A percentile compares a stretch with the other conserved stretches of the same genome.
Conservation (phyloP, 2,888 invertebrate genomes). For the Rhogogaster chlorosoma region DNA sequence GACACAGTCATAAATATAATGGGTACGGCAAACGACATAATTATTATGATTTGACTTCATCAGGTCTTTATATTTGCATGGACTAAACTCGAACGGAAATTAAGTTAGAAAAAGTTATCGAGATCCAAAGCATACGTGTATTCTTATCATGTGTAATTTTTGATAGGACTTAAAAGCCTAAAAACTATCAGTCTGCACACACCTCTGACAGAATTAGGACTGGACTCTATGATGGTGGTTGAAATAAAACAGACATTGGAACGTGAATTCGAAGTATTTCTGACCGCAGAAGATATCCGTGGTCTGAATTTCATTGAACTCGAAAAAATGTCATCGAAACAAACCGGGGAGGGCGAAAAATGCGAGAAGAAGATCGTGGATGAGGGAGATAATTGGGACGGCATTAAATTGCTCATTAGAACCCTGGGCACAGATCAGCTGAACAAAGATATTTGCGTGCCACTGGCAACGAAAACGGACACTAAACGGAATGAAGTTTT, state of each 20-base stretch:
- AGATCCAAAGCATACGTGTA: too few relatives aligned
- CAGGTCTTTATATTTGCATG: too few relatives aligned
- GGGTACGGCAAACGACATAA: conserved; percentile 64
- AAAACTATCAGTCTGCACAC: conserved; percentile 86
- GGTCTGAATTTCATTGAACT: conserved; percentile 87
- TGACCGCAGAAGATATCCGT: conserved; percentile 92
- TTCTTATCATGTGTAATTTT: conserved; percentile 72
- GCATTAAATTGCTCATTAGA: conserved; percentile 63
- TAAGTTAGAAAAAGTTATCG: too few relatives aligned
- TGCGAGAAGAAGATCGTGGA: conserved; percentile 54
- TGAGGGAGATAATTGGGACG: conserved; percentile 56
- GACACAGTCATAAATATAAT: conserved; percentile 85
- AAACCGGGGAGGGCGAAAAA: conserved; percentile 52
- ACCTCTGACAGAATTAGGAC: conserved; percentile 93
- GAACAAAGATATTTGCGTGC: conserved; percentile 61
- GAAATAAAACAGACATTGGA: conserved; percentile 97
- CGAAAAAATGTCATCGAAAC: conserved; percentile 73
- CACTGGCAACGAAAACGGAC: conserved; percentile 62
- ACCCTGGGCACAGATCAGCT: conserved; percentile 57
- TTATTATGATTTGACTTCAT: background rate
- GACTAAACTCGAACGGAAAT: too few relatives aligned
- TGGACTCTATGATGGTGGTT: conserved; percentile 98
- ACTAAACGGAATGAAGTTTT: conserved; percentile 67
- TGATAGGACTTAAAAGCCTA: conserved; percentile 74
- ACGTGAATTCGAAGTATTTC: conserved; percentile 91